These are phyloP conservation scores for Planococcus citri DNA, from an alignment of 1,140 invertebrate species.

Conservation along the genomic window DNA sequence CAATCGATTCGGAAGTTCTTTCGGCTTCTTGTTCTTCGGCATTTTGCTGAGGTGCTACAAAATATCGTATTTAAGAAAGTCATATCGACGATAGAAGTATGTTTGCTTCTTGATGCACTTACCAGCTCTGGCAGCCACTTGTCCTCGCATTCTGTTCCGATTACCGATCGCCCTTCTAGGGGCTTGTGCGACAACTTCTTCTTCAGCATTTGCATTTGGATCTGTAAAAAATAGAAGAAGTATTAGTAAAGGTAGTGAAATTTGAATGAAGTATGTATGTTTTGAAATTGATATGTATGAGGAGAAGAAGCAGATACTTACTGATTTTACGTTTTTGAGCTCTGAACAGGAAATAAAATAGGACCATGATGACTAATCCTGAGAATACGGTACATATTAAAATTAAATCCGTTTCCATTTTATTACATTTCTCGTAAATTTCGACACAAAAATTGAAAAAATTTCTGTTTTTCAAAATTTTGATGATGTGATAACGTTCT, in stretches of 20 bases:
- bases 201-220: neutral
- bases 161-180: neutral
- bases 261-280: neutral
- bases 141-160: constrained; percentile 14
- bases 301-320: neutral
- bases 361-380: constrained; percentile 25
- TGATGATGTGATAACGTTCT: no score
- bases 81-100: neutral
- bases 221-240: neutral
- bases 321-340: constrained; percentile 16
- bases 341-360: constrained; percentile 26
- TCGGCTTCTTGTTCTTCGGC: constrained; percentile 27
- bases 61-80: neutral
- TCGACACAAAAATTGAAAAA: no score
- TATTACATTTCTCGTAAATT: neutral
- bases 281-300: neutral
- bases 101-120: no score
- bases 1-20: neutral
- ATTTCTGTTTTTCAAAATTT: neutral
- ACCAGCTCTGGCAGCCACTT: constrained; percentile 15
- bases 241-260: neutral
- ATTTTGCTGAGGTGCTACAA: constrained; percentile 22
- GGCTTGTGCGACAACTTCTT: neutral
- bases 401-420: constrained; percentile 25
- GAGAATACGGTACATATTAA: constrained; percentile 25